Evolutionary conservation across 2,888 invertebrate genomes (phyloP), one percentile per base, ranked within the genome.

Genomic region (Temnothorax unifasciatus): DNA sequence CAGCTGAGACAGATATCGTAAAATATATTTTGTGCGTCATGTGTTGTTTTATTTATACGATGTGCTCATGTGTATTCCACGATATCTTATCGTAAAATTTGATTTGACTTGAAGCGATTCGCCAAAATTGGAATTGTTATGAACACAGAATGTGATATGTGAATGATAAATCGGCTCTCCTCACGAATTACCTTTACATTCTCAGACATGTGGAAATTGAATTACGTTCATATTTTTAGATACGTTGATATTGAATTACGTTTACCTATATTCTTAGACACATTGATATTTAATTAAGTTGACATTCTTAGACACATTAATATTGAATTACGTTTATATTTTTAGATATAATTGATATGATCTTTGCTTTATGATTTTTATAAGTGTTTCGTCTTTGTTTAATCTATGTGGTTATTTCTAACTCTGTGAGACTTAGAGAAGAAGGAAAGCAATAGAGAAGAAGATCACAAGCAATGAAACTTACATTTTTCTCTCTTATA

Each of bases 1-100:
- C 54, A 71, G 71, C 54, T 77, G 52, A 44, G n/a, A 44, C 54
- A 41, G 73, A 57, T 71, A 77, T 77, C n/a, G 54, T 57, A 54
- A 71, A 44, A 11, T 57, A 77, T 41, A 54, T 73, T 77, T 69
- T 34, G 18, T 52, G 44, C 44, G n/a, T 41, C 73, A 44, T n/a
- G 29, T 73, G 71, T 41, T 69, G 50, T 21, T 76, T 76, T 54
- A 52, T 25, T 76, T 61, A 77, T 54, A 41, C 29, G 44, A 50
- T 50, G 11, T 25, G 29, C 47, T 21, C 21, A 4, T 47, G 21
- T 50, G 34, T 50, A 64, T 66, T 47, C 15, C 44, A 13, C 15
- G 21, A 63, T 47, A 44, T 75, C 34, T 63, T 50, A 18, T 18
- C 21, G 18, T 64, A 64, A 57, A 41, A 75, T 68, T 50, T 66